Evolutionary conservation across 2,113 vertebrate species (phyloP).

Genomic region (Notechis scutatus): DNA sequence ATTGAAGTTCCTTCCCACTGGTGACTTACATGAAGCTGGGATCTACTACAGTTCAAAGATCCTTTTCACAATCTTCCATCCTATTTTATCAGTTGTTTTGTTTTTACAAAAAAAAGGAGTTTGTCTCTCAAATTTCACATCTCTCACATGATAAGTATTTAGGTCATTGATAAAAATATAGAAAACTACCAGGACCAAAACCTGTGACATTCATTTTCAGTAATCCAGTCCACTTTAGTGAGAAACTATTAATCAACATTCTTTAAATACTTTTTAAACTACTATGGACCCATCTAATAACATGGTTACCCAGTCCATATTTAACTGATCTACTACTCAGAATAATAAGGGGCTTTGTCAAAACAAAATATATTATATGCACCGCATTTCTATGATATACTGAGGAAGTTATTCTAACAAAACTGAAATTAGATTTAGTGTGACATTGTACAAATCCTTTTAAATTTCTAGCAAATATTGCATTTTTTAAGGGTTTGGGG

Average conservation of each 20-base stretch:
- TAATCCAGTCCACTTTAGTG: background rate
- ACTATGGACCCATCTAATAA: background rate
- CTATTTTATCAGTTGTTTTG: background rate
- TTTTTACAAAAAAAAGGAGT: background rate
- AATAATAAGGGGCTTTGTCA: background rate
- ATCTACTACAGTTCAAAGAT: background rate
- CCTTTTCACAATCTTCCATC: background rate
- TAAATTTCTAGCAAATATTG: background rate
- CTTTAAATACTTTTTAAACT: background rate
- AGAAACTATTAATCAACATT: background rate
- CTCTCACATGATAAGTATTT: background rate
- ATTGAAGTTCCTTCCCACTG: background rate
- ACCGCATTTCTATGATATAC: background rate
- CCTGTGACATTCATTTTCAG: background rate
- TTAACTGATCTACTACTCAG: background rate
- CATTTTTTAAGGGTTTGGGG: background rate
- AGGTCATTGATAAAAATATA: background rate
- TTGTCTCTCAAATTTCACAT: background rate
- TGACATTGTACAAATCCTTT: background rate
- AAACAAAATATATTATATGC: background rate
- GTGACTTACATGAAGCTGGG: background rate
- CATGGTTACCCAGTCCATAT: background rate
- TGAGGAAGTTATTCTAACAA: background rate
- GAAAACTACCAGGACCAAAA: background rate
- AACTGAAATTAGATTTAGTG: background rate